Evolutionary conservation across 2,113 vertebrate species (phyloP).

Genomic region (Chrysemys picta): DNA sequence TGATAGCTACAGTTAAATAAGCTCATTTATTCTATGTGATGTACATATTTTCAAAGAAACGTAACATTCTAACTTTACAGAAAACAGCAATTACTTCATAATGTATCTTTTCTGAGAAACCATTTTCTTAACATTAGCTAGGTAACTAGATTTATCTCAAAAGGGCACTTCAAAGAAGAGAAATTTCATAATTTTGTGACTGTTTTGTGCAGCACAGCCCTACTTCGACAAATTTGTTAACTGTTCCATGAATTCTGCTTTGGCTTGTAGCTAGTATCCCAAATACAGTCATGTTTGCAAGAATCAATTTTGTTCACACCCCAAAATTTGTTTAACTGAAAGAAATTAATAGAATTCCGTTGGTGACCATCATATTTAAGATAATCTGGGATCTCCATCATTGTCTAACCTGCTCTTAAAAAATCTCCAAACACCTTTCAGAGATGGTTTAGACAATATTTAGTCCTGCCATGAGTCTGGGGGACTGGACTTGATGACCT

Average conservation of each 20-base stretch:
- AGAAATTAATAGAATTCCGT: not conserved
- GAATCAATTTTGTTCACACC: not conserved
- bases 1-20: constrained; percentile 1
- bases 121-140: not conserved
- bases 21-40: constrained; percentile 27
- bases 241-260: not conserved
- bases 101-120: not conserved
- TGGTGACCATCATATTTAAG: not conserved
- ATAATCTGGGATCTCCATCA: not conserved
- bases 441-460: too few species aligned
- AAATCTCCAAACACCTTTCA: not conserved
- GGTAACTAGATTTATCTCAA: not conserved
- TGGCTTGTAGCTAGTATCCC: not conserved
- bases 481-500: too few species aligned
- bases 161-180: not conserved
- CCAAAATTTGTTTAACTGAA: not conserved
- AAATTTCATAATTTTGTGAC: not conserved
- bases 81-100: not conserved
- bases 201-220: not conserved
- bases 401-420: not conserved
- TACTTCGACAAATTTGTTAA: constrained; percentile 53
- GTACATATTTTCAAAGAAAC: not conserved
- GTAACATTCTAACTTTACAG: not conserved
- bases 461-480: too few species aligned
- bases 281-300: not conserved